These are phyloP conservation scores for Drosophila suboccidentalis DNA, from an alignment of 2,888 invertebrate species.

Conservation along the genomic window DNA sequence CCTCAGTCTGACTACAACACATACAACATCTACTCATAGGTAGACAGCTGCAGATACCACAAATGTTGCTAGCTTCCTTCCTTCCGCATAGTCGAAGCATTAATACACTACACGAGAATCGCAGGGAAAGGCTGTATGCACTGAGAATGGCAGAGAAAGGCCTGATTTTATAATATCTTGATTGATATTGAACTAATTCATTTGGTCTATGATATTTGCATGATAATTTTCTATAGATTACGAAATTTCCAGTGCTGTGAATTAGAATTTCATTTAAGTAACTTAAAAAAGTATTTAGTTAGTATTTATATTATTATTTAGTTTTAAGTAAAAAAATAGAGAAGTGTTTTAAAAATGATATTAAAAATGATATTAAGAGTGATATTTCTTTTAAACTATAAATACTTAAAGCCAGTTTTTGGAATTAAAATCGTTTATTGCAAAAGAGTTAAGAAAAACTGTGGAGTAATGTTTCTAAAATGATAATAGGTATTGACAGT, in stretches of 20 bases:
- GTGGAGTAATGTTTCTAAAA: too few species aligned
- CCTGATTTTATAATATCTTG: background rate
- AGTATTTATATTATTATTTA: background rate
- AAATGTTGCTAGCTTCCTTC: background rate
- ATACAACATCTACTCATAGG: slow-evolving; percentile 39
- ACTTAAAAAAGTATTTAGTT: background rate
- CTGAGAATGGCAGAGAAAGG: background rate
- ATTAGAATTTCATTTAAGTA: background rate
- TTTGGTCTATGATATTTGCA: background rate
- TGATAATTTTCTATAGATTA: too few species aligned
- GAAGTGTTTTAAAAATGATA: background rate
- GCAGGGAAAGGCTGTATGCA: background rate
- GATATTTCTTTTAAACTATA: too few species aligned
- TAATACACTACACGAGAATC: slow-evolving; percentile 33
- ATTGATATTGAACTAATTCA: background rate
- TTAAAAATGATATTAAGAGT: background rate
- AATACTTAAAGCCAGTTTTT: too few species aligned
- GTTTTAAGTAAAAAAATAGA: background rate
- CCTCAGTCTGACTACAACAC: slow-evolving; percentile 40
- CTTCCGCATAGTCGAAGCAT: slow-evolving; percentile 15
- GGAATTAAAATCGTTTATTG: too few species aligned
- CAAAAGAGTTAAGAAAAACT: too few species aligned
- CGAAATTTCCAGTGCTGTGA: too few species aligned
- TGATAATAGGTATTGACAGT: too few species aligned
- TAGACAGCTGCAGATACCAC: slow-evolving; percentile 42